A percentile compares a stretch with the other conserved stretches of the same genome.
Conservation (phyloP, 2,113 vertebrate genomes). For the Canis aureus region DNA sequence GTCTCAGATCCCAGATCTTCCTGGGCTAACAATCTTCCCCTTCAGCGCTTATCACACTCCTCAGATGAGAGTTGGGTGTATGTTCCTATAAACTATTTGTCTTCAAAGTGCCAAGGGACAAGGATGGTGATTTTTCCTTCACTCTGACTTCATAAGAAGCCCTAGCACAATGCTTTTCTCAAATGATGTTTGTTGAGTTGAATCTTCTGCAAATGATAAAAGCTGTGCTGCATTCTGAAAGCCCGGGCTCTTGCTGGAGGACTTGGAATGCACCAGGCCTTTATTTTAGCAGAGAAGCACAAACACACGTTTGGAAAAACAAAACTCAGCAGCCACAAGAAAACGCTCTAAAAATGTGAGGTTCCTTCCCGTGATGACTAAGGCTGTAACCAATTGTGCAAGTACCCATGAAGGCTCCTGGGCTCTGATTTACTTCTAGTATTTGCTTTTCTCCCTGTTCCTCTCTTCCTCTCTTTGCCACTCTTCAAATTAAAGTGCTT, state of each 20-base stretch:
- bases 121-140: background rate
- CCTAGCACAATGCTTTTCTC: background rate
- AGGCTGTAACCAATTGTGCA: background rate
- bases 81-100: background rate
- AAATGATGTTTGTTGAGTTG: slow-evolving; percentile 5
- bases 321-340: background rate
- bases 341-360: background rate
- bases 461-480: background rate
- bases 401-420: background rate
- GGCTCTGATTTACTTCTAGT: background rate
- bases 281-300: slow-evolving; percentile 24
- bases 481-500: background rate
- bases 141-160: background rate
- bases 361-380: background rate
- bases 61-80: background rate
- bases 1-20: background rate
- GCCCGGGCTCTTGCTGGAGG: background rate
- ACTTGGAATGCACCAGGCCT: background rate
- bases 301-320: background rate
- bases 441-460: background rate
- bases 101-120: background rate
- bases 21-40: background rate
- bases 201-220: background rate
- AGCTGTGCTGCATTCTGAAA: slow-evolving; percentile 3
- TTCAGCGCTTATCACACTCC: background rate